Base-by-base conservation (phyloP, 1,140 invertebrate species). In the Protaetia brevitarsis region DNA sequence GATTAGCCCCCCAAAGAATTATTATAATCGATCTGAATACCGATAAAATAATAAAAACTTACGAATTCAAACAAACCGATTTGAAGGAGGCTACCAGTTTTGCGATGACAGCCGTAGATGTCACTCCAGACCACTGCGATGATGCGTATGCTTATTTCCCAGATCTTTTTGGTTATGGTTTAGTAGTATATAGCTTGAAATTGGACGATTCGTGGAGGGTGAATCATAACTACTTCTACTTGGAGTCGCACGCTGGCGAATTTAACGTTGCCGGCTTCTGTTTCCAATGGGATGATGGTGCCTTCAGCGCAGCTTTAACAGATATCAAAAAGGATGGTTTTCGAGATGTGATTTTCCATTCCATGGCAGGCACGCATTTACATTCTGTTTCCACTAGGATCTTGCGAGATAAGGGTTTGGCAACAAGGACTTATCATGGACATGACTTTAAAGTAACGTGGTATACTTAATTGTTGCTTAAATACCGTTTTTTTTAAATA, bases 231-330 rank as follows among this genome's bases (percentile, higher is more conserved):
- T 89, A 78, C 72, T 89, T 89, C 76, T 79, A 88, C 71, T 83
- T 84, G 0, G 87, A 89, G 78, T 87, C 87, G 2, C 66, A 85
- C 69, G 81, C 83, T n/a, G 86, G 86, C 21, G 85, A 87, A 19
- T 90, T 88, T 70, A 87, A 85, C 65, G 86, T 90, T 1, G 85
- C 83, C 63, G 88, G 86, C 27, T 80, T 86, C 30, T 84, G 85
- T 65, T 91, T 91, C 74, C 86, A 85, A 68, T 90, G 88, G 88
- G 89, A 0, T n/a, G n/a, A n/a, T n/a, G n/a, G n/a, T n/a, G n/a
- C n/a, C n/a, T n/a, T n/a, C n/a, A n/a, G n/a, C n/a, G 74, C 90
- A 36, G 85, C 85, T 0, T 69, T 90, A 7, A 61, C 56, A n/a
- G 82, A 82, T 0, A 73, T 81, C 3, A 76, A 79, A 0, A 58